These are phyloP conservation scores for Siniperca undulata DNA, from an alignment of 2,797 vertebrate species.

Conservation along the genomic window DNA sequence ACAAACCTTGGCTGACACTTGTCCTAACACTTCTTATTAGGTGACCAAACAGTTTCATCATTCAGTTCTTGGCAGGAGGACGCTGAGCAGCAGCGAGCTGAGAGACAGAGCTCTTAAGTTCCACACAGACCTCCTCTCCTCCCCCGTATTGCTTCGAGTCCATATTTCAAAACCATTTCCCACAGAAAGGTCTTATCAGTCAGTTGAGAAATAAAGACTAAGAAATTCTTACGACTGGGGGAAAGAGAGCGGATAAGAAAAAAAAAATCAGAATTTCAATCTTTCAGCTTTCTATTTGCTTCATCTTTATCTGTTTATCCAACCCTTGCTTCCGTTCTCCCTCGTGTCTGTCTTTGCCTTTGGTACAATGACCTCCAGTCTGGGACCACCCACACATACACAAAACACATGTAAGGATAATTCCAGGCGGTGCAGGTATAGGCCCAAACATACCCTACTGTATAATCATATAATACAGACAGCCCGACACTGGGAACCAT, in stretches of 20 bases:
- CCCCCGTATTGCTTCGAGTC: background rate
- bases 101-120: conserved; percentile 2
- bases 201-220: background rate
- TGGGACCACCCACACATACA: background rate
- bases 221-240: background rate
- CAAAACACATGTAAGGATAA: conserved; percentile 10
- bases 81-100: background rate
- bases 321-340: background rate
- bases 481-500: background rate
- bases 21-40: conserved; percentile 2
- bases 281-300: conserved; percentile 26
- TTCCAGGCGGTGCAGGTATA: background rate
- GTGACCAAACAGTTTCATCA: conserved; percentile 12
- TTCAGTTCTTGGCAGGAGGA: background rate
- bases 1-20: conserved; percentile 8
- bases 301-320: conserved; percentile 9
- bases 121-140: background rate
- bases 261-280: background rate
- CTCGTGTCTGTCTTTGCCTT: conserved; percentile 8
- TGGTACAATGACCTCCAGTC: conserved; percentile 16
- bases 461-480: background rate
- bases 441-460: background rate
- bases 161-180: conserved; percentile 26
- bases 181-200: conserved; percentile 34
- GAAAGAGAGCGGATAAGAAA: conserved; percentile 10